These are phyloP conservation scores for Clarias platycephalus DNA, from an alignment of 2,797 vertebrate species.

Conservation along the genomic window DNA sequence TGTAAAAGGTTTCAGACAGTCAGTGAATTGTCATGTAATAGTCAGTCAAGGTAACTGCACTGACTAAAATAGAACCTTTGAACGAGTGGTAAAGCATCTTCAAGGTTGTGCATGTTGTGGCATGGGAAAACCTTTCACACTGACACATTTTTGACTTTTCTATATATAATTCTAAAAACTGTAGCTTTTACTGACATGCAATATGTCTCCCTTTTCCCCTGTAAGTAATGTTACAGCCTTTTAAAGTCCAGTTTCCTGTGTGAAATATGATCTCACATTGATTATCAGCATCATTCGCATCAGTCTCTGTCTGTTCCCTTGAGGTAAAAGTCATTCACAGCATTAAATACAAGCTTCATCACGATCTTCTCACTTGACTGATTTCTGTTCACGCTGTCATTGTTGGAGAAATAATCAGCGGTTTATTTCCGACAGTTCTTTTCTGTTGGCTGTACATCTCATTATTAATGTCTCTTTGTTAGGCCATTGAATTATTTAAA, in stretches of 20 bases:
- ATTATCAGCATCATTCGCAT: constrained; percentile 8
- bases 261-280: background rate
- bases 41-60: constrained; percentile 1
- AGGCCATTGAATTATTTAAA: background rate
- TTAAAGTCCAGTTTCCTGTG: background rate
- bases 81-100: background rate
- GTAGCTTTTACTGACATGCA: background rate
- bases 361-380: background rate
- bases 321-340: constrained; percentile 10
- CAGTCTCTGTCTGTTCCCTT: constrained; percentile 2
- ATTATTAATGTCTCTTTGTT: background rate
- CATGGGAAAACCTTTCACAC: background rate
- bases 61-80: constrained; percentile 7
- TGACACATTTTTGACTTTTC: background rate
- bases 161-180: background rate
- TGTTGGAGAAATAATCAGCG: background rate
- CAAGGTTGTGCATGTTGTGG: background rate
- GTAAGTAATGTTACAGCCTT: too few species aligned
- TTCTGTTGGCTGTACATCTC: background rate
- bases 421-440: background rate
- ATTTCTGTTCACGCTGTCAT: background rate
- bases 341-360: background rate
- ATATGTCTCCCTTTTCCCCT: background rate
- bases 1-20: constrained; percentile 18
- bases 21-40: background rate